Percentiles rank a stretch among this genome's conserved stretches.
phyloP scores from a whole-genome alignment of 2,888 invertebrate species.

The Drosophila kanekoi region DNA sequence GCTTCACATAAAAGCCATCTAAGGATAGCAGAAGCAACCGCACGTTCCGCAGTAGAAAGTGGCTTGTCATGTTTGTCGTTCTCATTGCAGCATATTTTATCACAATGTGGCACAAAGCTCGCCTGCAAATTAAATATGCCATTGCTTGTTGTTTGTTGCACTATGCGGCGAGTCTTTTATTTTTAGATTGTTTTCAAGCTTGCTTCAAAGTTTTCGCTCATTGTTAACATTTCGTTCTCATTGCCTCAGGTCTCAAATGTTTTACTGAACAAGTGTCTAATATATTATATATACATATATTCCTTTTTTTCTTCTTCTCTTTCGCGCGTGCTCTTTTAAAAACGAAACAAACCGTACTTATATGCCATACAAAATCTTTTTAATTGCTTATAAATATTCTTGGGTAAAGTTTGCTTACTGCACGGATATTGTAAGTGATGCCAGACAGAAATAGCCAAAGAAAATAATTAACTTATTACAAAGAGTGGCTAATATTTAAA shows the following conservation, averaged over 20 bases:
- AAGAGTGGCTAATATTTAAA: not conserved
- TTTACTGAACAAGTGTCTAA: slow-evolving; percentile 59
- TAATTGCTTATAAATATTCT: slow-evolving; percentile 39
- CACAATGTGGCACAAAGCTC: slow-evolving; percentile 28
- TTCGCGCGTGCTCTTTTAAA: slow-evolving; percentile 59
- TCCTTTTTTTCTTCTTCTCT: slow-evolving; percentile 73
- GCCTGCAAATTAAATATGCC: slow-evolving; percentile 21
- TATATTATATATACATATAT: slow-evolving; percentile 42
- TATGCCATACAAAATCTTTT: slow-evolving; percentile 23
- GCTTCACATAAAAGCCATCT: slow-evolving; percentile 45
- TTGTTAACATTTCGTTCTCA: slow-evolving; percentile 58
- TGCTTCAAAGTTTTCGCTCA: slow-evolving; percentile 30
- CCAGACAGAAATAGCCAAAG: slow-evolving; percentile 28
- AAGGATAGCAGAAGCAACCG: slow-evolving; percentile 18
- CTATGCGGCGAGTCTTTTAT: slow-evolving; percentile 1
- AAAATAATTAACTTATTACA: slow-evolving; percentile 5
- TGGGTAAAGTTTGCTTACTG: slow-evolving; percentile 83
- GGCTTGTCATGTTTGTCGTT: slow-evolving; percentile 22
- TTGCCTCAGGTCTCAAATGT: slow-evolving; percentile 31
- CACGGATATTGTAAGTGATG: slow-evolving; percentile 83
- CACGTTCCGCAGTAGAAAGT: slow-evolving; percentile 3
- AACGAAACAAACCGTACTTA: slow-evolving; percentile 23
- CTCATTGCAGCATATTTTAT: slow-evolving; percentile 33
- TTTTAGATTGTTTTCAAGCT: slow-evolving; percentile 10
- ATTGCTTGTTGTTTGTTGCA: slow-evolving; percentile 32